Percentiles rank a stretch among this genome's conserved stretches.
These are phyloP conservation scores for Poecilia picta DNA, from an alignment of 2,797 vertebrate species.

Conservation along the genomic window DNA sequence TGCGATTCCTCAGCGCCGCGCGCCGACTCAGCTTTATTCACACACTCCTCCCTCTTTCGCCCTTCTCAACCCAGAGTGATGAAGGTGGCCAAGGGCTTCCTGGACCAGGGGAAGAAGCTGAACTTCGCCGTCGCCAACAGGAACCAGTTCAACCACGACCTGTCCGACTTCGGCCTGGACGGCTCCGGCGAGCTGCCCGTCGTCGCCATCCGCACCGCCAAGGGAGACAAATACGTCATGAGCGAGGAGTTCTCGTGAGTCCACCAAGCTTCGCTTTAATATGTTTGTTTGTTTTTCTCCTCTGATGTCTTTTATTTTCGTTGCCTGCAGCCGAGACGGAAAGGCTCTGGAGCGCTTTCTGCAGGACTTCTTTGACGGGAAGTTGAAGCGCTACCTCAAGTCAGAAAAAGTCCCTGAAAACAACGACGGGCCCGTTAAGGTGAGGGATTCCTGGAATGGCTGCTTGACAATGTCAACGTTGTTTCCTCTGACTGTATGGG, in stretches of 20 bases:
- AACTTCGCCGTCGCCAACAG: constrained; percentile 91
- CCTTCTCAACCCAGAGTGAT: constrained; percentile 85
- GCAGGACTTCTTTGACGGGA: constrained; percentile 92
- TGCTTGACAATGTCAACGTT: neutral
- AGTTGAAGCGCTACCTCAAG: constrained; percentile 93
- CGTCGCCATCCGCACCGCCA: constrained; percentile 89
- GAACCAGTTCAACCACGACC: constrained; percentile 87
- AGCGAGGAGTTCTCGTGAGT: constrained; percentile 93
- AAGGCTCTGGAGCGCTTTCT: constrained; percentile 94
- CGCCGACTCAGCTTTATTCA: neutral
- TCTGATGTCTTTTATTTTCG: neutral
- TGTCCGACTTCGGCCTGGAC: constrained; percentile 92
- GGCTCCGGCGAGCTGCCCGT: constrained; percentile 86
- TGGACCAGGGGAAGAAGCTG: constrained; percentile 91
- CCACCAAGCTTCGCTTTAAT: neutral
- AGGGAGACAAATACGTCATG: constrained; percentile 96
- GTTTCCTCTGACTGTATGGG: no score
- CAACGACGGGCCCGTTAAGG: constrained; percentile 97
- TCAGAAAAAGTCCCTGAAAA: constrained; percentile 92
- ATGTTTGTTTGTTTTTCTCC: no score
- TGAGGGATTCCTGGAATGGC: constrained; percentile 52
- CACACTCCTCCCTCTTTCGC: neutral
- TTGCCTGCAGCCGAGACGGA: constrained; percentile 87
- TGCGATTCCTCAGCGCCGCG: neutral
- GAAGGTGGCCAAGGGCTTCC: constrained; percentile 94